Conservation (phyloP, 1,140 invertebrate genomes). For the Nebria ingens region DNA sequence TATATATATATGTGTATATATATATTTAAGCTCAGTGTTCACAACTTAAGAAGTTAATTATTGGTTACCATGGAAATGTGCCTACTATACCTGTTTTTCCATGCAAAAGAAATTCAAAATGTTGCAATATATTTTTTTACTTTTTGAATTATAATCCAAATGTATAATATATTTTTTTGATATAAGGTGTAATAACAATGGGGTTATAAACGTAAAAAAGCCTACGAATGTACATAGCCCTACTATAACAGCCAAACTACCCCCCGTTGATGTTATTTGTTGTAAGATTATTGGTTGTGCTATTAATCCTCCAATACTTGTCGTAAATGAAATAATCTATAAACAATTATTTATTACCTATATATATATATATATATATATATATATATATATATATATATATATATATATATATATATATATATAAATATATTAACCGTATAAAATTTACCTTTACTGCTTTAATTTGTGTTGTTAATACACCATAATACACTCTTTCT, state of each 20-base stretch:
- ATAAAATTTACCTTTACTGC: conserved; percentile 47
- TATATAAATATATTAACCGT: not conserved
- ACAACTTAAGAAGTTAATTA: not conserved
- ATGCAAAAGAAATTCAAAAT: conserved; percentile 55
- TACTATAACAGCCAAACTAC: conserved; percentile 42
- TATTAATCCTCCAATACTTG: conserved; percentile 55
- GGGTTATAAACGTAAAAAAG: conserved; percentile 73
- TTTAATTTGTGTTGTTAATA: conserved; percentile 52
- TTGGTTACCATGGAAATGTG: no score
- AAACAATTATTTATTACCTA: conserved; percentile 7
- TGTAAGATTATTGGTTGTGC: conserved; percentile 62
- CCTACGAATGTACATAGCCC: conserved; percentile 54
- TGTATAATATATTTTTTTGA: conserved; percentile 78
- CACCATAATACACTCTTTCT: conserved; percentile 38
- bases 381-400: no score
- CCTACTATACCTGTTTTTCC: conserved; percentile 46
- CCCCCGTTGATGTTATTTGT: conserved; percentile 44
- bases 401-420: no score
- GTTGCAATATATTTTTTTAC: conserved; percentile 57
- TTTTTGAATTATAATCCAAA: conserved; percentile 55
- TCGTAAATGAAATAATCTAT: conserved; percentile 61
- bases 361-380: not conserved
- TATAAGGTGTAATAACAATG: conserved; percentile 68
- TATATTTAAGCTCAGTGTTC: conserved; percentile 10
- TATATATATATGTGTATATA: not conserved